Percentiles rank a stretch among this genome's conserved stretches.
Evolutionary conservation across 2,888 invertebrate genomes (phyloP).

Genomic region (Drosophila quinaria): DNA sequence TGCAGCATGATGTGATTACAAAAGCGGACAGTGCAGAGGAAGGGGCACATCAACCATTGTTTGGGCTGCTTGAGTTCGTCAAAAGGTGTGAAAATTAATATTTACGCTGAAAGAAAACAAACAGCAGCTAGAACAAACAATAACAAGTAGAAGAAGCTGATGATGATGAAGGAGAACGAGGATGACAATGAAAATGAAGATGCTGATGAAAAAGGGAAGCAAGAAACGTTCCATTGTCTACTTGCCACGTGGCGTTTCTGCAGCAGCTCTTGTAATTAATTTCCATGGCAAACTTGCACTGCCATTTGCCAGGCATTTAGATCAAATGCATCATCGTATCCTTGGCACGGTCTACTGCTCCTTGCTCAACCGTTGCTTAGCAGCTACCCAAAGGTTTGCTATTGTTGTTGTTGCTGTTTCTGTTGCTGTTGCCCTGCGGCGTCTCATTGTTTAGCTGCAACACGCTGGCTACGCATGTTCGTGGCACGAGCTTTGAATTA

Average conservation of each 20-base stretch:
- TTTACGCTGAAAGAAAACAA: slow-evolving; percentile 48
- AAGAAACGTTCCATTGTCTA: slow-evolving; percentile 53
- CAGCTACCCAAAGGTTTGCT: slow-evolving; percentile 41
- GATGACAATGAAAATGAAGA: not conserved
- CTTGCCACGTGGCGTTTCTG: slow-evolving; percentile 26
- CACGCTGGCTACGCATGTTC: slow-evolving; percentile 66
- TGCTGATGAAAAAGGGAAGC: slow-evolving; percentile 1
- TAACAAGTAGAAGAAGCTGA: not conserved
- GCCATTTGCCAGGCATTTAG: slow-evolving; percentile 56
- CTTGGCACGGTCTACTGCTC: slow-evolving; percentile 10
- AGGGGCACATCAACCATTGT: slow-evolving; percentile 37
- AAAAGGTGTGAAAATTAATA: slow-evolving; percentile 79
- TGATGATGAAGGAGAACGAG: not conserved
- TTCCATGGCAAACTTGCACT: slow-evolving; percentile 44
- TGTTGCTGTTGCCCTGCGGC: slow-evolving; percentile 59
- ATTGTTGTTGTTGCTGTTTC: slow-evolving; percentile 25
- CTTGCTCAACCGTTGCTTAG: slow-evolving; percentile 52
- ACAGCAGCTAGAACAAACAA: slow-evolving; percentile 13
- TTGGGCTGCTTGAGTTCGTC: slow-evolving; percentile 27
- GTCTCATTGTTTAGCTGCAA: slow-evolving; percentile 67
- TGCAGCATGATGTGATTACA: slow-evolving; percentile 65
- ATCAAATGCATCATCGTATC: slow-evolving; percentile 70
- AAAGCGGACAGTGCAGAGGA: slow-evolving; percentile 10
- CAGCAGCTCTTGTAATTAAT: slow-evolving; percentile 66
- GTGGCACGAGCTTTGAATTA: slow-evolving; percentile 58